phyloP scores from a whole-genome alignment of 2,113 vertebrate genomes.

The Amblyornis subalaris region DNA sequence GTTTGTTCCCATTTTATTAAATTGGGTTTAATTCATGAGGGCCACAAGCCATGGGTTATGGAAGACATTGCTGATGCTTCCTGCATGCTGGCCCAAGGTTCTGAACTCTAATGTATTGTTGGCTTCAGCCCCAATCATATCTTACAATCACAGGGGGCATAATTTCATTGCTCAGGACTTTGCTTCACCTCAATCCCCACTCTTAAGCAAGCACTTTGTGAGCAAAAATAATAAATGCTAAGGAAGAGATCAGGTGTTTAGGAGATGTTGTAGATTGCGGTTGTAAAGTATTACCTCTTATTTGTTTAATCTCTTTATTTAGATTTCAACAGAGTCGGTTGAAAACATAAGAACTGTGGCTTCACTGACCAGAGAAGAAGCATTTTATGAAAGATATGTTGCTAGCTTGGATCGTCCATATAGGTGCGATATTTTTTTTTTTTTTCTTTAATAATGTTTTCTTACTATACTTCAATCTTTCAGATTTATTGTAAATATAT shows the following conservation, averaged over 20 bases:
- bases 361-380: conserved; percentile 62
- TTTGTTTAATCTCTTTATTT: conserved; percentile 21
- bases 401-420: conserved; percentile 48
- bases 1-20: not conserved
- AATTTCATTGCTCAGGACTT: not conserved
- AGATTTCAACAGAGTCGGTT: conserved; percentile 68
- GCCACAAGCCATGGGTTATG: not conserved
- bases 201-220: not conserved
- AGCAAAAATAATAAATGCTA: not conserved
- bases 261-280: not conserved
- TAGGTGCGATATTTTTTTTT: conserved; percentile 40
- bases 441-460: not conserved
- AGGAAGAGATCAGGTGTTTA: not conserved
- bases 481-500: not conserved
- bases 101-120: not conserved
- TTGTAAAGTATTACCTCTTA: not conserved
- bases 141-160: not conserved
- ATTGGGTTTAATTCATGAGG: not conserved
- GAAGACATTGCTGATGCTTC: not conserved
- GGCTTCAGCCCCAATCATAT: not conserved
- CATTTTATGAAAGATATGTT: conserved; percentile 58
- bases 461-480: not conserved
- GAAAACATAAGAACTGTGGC: conserved; percentile 67
- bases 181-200: not conserved
- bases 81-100: not conserved